These are phyloP conservation scores for Microcebus lehilahytsara DNA, from an alignment of 2,113 vertebrate genomes.

Conservation along the genomic window DNA sequence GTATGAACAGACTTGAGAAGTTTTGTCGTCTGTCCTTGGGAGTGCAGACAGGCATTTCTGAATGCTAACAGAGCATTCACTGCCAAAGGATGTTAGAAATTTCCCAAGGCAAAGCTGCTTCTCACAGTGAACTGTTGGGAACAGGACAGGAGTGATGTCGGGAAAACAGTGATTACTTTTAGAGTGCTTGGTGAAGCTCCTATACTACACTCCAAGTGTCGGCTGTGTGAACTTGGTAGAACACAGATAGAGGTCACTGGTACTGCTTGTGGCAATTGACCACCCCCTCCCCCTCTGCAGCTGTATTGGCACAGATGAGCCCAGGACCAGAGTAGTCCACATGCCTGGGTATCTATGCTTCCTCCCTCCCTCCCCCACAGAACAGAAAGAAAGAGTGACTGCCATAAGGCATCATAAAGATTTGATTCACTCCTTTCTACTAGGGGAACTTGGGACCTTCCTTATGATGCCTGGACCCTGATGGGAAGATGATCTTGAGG, in stretches of 20 bases:
- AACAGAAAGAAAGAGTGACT: background rate
- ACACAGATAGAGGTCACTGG: fast-evolving
- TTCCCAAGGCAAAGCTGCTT: background rate
- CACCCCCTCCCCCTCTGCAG: too few species aligned
- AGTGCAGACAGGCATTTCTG: background rate
- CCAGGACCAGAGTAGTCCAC: background rate
- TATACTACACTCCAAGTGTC: background rate
- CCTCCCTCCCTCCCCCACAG: background rate
- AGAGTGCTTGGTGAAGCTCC: background rate
- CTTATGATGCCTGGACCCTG: constrained; percentile 76
- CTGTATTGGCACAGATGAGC: background rate
- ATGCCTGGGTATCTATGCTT: background rate
- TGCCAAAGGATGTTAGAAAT: background rate
- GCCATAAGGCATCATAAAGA: background rate
- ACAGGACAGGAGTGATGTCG: background rate
- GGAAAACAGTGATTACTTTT: background rate
- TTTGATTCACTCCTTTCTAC: constrained; percentile 52
- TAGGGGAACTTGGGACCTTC: constrained; percentile 49
- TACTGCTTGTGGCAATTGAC: background rate
- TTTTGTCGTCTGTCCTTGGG: background rate
- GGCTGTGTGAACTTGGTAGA: background rate
- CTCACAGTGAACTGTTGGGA: background rate
- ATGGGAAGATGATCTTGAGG: constrained; percentile 34
- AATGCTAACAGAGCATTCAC: background rate
- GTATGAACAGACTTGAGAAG: background rate